Conservation (phyloP, 1,140 invertebrate species). For the Meloidogyne hapla region DNA sequence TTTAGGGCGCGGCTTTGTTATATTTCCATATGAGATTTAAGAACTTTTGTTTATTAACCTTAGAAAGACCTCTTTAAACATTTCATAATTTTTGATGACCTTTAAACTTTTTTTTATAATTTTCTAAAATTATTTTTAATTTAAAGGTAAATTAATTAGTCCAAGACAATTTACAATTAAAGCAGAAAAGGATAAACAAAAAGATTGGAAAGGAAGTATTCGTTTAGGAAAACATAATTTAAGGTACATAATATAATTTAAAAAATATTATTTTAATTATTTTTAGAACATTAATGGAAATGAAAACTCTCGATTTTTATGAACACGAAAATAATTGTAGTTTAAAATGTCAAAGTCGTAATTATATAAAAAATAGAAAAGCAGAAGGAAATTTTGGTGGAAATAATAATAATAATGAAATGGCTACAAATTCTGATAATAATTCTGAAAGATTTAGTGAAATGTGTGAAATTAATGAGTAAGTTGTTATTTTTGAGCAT, state of each 20-base stretch:
- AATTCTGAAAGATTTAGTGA: background rate
- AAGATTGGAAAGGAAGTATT: slow-evolving; percentile 68
- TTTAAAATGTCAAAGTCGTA: slow-evolving; percentile 49
- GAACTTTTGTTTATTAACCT: too few species aligned
- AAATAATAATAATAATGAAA: slow-evolving; percentile 3
- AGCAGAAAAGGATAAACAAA: slow-evolving; percentile 66
- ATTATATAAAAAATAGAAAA: slow-evolving; percentile 53
- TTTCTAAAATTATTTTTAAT: background rate
- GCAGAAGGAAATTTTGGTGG: slow-evolving; percentile 26
- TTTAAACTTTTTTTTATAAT: slow-evolving; percentile 9
- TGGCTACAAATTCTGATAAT: background rate
- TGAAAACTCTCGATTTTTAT: slow-evolving; percentile 64
- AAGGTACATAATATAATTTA: slow-evolving; percentile 45
- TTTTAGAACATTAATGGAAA: slow-evolving; percentile 65
- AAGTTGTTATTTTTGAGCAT: background rate
- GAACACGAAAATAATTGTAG: slow-evolving; percentile 61
- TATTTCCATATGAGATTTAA: too few species aligned
- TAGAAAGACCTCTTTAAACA: too few species aligned
- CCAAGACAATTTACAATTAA: slow-evolving; percentile 65
- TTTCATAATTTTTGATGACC: too few species aligned
- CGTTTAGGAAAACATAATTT: slow-evolving; percentile 65
- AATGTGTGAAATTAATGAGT: slow-evolving; percentile 19
- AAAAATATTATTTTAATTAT: background rate
- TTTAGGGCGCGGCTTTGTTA: too few species aligned
- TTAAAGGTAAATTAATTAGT: slow-evolving; percentile 61